Conservation (phyloP, 1,140 invertebrate species). For the Teleopsis dalmanni region DNA sequence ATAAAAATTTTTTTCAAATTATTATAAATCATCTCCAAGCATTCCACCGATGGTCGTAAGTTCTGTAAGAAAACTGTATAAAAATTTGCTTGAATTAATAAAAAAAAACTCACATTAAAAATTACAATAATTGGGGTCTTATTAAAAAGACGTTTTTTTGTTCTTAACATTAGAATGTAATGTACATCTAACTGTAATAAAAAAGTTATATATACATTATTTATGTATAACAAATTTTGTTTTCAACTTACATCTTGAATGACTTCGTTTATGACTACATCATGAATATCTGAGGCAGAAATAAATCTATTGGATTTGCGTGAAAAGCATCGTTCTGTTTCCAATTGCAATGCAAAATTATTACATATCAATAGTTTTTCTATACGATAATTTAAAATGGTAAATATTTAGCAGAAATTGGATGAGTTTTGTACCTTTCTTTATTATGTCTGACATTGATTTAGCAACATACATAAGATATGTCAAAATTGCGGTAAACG, state of each 20-base stretch:
- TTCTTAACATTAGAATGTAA: conserved; percentile 42
- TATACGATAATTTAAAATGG: conserved; percentile 17
- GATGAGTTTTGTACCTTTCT: not conserved
- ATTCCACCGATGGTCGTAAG: conserved; percentile 19
- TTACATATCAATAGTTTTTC: conserved; percentile 49
- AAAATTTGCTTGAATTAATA: not conserved
- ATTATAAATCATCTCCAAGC: conserved; percentile 20
- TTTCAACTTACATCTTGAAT: conserved; percentile 47
- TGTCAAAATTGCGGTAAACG: not conserved
- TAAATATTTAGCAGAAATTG: not conserved
- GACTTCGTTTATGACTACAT: conserved; percentile 56
- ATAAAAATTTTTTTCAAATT: conserved; percentile 13
- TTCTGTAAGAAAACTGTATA: conserved; percentile 15
- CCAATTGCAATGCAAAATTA: conserved; percentile 50
- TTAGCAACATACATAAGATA: not conserved
- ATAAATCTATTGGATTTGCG: conserved; percentile 45
- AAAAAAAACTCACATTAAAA: conserved; percentile 23
- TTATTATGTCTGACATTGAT: not conserved
- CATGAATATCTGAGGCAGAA: conserved; percentile 47
- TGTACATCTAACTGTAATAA: conserved; percentile 42
- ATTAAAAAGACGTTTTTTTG: conserved; percentile 25
- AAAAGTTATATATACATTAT: not conserved
- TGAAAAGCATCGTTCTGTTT: conserved; percentile 40
- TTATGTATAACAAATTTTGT: not conserved
- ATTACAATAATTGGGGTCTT: conserved; percentile 27